A percentile compares a stretch with the other conserved stretches of the same genome.
phyloP scores from a whole-genome alignment of 2,797 vertebrate genomes.

The Trachops cirrhosus region DNA sequence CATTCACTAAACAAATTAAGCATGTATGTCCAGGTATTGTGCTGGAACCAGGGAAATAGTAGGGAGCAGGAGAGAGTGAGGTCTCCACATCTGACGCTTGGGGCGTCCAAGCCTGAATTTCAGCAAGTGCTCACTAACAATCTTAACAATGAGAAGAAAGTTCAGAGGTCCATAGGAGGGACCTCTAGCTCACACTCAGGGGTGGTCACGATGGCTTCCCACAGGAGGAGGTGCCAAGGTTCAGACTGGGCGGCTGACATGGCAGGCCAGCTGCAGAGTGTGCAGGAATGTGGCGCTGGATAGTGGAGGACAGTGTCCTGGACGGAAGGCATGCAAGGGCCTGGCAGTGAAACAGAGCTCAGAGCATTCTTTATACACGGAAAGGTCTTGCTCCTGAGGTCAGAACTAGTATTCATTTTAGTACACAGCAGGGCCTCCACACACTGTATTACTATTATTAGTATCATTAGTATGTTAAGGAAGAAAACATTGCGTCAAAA shows the following conservation, averaged over 20 bases:
- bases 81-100: background rate
- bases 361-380: background rate
- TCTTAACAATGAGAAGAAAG: background rate
- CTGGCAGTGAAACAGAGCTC: background rate
- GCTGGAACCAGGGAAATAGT: background rate
- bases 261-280: background rate
- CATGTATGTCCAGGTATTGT: background rate
- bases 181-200: background rate
- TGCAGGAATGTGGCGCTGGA: background rate
- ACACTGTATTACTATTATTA: background rate
- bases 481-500: background rate
- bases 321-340: background rate
- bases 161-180: background rate
- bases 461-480: background rate
- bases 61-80: background rate
- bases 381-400: background rate
- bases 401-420: background rate
- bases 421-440: background rate
- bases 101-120: background rate
- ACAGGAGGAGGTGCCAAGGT: background rate
- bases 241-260: background rate
- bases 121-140: background rate
- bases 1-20: background rate
- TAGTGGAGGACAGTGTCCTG: background rate
- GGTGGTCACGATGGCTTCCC: background rate